Conservation (phyloP, 2,797 vertebrate genomes). For the Channa striata region DNA sequence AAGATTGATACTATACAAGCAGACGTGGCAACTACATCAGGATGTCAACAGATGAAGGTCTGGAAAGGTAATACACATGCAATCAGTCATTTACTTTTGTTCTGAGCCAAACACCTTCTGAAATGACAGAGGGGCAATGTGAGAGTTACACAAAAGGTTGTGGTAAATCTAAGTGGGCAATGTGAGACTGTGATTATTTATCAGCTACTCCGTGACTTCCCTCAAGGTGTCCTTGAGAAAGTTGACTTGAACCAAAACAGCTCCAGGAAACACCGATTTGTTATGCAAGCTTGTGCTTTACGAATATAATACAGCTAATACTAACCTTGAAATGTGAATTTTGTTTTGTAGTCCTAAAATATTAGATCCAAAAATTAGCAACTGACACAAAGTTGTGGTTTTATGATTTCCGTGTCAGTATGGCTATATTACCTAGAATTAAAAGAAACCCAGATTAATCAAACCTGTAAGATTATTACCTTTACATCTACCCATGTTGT, state of each 20-base stretch:
- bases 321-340: background rate
- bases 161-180: background rate
- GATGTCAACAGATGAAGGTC: conserved; percentile 21
- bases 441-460: background rate
- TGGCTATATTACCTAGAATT: background rate
- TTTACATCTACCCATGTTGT: background rate
- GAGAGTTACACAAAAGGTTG: background rate
- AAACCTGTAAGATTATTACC: background rate
- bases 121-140: conserved; percentile 56
- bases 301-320: background rate
- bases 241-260: background rate
- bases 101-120: conserved; percentile 53
- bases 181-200: background rate
- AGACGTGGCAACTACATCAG: background rate
- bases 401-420: background rate
- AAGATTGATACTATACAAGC: conserved; percentile 21
- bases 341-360: background rate
- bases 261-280: background rate
- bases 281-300: background rate
- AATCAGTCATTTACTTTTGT: conserved; percentile 17
- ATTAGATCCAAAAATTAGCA: background rate
- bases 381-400: background rate
- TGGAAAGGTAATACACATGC: conserved; percentile 39
- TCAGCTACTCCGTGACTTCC: background rate
- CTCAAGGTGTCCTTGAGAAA: conserved; percentile 21